Evolutionary conservation across 1,140 invertebrate genomes (phyloP), one percentile per base, ranked within the genome.

Genomic region (Ruditapes philippinarum): DNA sequence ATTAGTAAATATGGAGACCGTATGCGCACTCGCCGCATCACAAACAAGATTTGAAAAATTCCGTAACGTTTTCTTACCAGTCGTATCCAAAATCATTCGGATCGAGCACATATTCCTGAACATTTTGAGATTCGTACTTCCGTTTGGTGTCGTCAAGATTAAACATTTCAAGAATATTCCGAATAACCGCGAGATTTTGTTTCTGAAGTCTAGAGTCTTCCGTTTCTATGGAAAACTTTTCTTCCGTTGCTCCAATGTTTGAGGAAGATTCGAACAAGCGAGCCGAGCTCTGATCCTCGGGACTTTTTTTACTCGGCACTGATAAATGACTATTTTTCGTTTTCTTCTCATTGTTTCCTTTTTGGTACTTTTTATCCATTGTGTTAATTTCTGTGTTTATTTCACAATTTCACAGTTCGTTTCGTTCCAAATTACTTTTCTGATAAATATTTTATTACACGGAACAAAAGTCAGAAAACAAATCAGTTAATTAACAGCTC

Each of bases 41-140:
- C n/a, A n/a, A n/a, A n/a, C n/a, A n/a, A n/a, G n/a, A n/a, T n/a
- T n/a, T n/a, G n/a, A n/a, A n/a, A n/a, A n/a, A n/a, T n/a, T n/a
- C n/a, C n/a, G n/a, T n/a, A n/a, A n/a, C n/a, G n/a, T n/a, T n/a
- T 14, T 51, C 85, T 88, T 78, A 88, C 85, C 85, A 88, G 49
- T 88, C 85, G 49, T 79, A 80, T 12, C 36, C 76, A 70, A 88
- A 88, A 80, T 88, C 85, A 70, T 51, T 80, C 31, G 85, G 85
- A 80, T 88, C 85, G 14, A 88, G 76, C 45, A 80, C 62, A 54
- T 36, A 88, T 65, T 88, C 85, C 40, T 79, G 73, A 19, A 80
- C 85, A 80, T 80, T 80, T 33, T 79, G 74, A 49, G 57, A 51
- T 22, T 88, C 85, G 22, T 88, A 88, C 38, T 88, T 88, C 40